Base-by-base conservation (phyloP, 2,113 vertebrate species). In the Silurus meridionalis region DNA sequence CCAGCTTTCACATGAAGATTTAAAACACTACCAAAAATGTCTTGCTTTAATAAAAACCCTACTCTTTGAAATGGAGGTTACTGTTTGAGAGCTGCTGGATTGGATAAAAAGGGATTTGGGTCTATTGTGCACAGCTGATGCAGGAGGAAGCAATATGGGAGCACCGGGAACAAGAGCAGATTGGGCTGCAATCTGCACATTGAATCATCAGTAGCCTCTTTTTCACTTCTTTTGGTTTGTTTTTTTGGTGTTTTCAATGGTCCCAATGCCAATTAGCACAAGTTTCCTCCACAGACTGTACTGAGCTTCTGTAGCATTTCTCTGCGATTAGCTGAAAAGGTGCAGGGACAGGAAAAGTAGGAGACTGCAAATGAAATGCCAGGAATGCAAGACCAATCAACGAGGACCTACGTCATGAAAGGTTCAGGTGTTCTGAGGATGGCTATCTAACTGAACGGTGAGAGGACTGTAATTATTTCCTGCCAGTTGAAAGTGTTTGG, bases 161-260 rank as follows among this genome's bases (percentile, higher is more conserved):
- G 83, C 46, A 75, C 25, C 58, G 66, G 60, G 71, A 82, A 69
- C 67, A 60, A 2, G 80, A 87, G 81, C 86, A 83, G 86, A 80
- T 71, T 83, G 83, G 87, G 71, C 87, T 85, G 63, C 84, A 86
- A 80, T 86, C 87, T 88, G 87, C 78, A 57, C 17, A 61, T 37
- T 67, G 46, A 60, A 48, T 86, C 63, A 72, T 80, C 72, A 80
- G 66, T 66, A 71, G 61, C 55, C 57, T 46, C 78, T 80, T 80
- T 79, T 5, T 7, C 10, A 21, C 21, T 58, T 79, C 57, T 79
- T 58, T 15, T 79, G 55, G 17, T 21, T 55, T 46, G 57, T 37
- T 37, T 37, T 37, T 37, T 37, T 37, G 4, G 57, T 80, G 28
- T 46, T 60, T 46, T 80, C 6, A 28, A 21, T 46, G 25, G 55